These are phyloP conservation scores for Thelaira solivaga DNA, from an alignment of 2,888 invertebrate species.

Conservation along the genomic window DNA sequence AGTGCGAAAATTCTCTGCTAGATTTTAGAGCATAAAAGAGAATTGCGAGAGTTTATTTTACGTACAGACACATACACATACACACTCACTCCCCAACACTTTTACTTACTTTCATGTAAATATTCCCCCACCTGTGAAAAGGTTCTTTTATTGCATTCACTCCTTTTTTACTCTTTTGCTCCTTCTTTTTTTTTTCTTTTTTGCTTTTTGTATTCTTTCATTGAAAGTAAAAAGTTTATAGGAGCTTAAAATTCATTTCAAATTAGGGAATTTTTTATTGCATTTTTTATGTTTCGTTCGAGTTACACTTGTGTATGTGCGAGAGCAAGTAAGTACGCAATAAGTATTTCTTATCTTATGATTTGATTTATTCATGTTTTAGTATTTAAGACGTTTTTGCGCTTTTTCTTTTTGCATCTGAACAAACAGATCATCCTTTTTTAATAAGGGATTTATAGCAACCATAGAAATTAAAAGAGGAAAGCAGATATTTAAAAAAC, in stretches of 20 bases:
- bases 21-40: background rate
- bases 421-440: constrained; percentile 4
- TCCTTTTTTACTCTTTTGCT: too few species aligned
- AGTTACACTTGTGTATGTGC: too few species aligned
- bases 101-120: background rate
- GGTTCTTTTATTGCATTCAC: background rate
- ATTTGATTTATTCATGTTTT: constrained; percentile 33
- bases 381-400: background rate
- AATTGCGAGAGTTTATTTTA: background rate
- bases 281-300: background rate
- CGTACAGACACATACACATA: background rate
- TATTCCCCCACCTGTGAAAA: background rate
- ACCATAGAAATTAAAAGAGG: constrained; percentile 14
- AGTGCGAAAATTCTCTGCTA: background rate
- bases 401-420: background rate
- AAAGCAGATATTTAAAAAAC: background rate
- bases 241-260: background rate
- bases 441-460: background rate
- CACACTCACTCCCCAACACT: background rate
- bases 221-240: background rate
- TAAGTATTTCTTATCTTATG: background rate
- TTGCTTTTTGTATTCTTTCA: background rate
- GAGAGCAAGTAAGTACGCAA: too few species aligned
- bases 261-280: background rate
- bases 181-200: too few species aligned